Evolutionary conservation across 2,888 invertebrate species (phyloP).

Genomic region (Drosophila formosana): DNA sequence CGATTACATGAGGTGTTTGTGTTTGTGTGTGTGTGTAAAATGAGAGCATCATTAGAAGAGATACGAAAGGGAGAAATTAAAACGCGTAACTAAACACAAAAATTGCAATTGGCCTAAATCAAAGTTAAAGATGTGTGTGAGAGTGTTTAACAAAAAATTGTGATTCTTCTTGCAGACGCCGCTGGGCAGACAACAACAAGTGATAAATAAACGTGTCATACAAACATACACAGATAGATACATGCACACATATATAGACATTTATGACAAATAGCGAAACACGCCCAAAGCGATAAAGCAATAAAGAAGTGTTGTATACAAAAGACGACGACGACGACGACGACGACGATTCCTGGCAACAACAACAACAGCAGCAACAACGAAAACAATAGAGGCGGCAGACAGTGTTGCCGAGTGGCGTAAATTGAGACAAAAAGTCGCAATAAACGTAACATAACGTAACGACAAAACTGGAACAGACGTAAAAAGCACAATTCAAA

Average conservation of each 20-base stretch:
- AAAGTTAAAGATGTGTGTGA: not conserved
- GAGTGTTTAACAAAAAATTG: slow-evolving; percentile 6
- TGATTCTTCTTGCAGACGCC: not conserved
- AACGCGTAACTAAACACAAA: slow-evolving; percentile 24
- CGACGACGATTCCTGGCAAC: slow-evolving; percentile 2
- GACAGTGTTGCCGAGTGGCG: slow-evolving; percentile 61
- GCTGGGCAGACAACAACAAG: slow-evolving; percentile 46
- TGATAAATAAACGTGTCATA: slow-evolving; percentile 40
- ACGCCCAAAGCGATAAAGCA: slow-evolving; percentile 52
- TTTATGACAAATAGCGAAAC: slow-evolving; percentile 45
- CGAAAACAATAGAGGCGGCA: slow-evolving; percentile 25
- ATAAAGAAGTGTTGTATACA: slow-evolving; percentile 50
- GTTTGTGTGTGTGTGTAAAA: slow-evolving; percentile 16
- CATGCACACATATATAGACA: slow-evolving; percentile 5
- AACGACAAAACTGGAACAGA: slow-evolving; percentile 60
- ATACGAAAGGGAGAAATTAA: slow-evolving; percentile 8
- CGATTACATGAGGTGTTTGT: slow-evolving; percentile 8
- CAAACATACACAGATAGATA: slow-evolving; percentile 3
- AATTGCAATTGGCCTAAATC: slow-evolving; percentile 16
- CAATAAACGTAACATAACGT: slow-evolving; percentile 53
- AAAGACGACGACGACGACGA: slow-evolving; percentile 16
- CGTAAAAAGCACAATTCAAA: slow-evolving; percentile 58
- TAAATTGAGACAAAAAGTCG: slow-evolving; percentile 50
- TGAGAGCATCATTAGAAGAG: slow-evolving; percentile 28
- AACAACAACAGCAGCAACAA: slow-evolving; percentile 5